Percentiles rank a stretch among this genome's conserved stretches.
Conservation (phyloP, 1,140 invertebrate genomes). For the Phymorhynchus buccinoides region DNA sequence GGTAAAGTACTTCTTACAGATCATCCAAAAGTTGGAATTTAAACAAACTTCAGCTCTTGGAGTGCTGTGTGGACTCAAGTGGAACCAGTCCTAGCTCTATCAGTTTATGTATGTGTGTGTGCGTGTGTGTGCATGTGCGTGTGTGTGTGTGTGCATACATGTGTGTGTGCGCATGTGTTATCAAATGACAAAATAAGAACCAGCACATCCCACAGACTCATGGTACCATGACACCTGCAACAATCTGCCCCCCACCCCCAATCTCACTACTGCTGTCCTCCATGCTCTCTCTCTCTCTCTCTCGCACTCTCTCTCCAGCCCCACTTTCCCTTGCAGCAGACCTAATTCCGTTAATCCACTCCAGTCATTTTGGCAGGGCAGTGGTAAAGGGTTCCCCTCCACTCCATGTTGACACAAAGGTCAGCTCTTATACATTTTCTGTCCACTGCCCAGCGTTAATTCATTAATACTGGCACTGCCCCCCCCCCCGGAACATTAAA, state of each 20-base stretch:
- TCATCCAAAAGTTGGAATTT: no score
- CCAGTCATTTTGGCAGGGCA: background rate
- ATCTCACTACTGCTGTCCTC: background rate
- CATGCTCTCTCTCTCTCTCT: background rate
- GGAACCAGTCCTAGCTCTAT: background rate
- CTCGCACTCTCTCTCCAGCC: background rate
- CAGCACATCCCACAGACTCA: no score
- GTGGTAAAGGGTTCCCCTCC: background rate
- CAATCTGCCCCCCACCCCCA: background rate
- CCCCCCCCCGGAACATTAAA: no score
- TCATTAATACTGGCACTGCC: background rate
- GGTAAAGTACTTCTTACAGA: no score
- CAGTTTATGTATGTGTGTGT: background rate
- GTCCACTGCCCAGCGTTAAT: background rate
- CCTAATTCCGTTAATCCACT: conserved; percentile 18
- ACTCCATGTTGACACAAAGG: background rate
- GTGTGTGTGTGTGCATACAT: background rate
- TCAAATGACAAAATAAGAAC: background rate
- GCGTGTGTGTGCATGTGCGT: background rate
- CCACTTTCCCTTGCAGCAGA: background rate
- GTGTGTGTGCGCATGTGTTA: background rate
- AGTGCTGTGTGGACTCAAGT: no score
- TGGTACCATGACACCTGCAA: no score
- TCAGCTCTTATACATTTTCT: background rate
- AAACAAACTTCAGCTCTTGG: no score